Evolutionary conservation across 2,888 invertebrate genomes (phyloP).

Genomic region (Orgyia antiqua): DNA sequence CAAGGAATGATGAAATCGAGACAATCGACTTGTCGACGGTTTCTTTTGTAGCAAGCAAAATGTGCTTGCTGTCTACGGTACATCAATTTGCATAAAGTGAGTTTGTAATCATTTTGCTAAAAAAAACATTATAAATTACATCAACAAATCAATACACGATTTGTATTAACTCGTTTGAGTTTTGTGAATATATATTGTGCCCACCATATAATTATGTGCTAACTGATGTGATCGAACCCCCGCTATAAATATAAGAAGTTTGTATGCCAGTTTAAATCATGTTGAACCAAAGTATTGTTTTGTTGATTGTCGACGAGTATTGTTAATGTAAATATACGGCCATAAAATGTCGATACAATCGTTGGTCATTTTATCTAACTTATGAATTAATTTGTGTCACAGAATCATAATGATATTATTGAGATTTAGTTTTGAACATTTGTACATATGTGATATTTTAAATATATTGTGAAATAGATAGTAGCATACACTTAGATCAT

Average conservation of each 20-base stretch:
- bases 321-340: slow-evolving; percentile 4
- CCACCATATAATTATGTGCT: background rate
- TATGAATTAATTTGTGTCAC: slow-evolving; percentile 40
- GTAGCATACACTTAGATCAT: slow-evolving; percentile 50
- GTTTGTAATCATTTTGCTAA: too few species aligned
- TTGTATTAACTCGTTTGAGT: too few species aligned
- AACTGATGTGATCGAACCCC: background rate
- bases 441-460: slow-evolving; percentile 78
- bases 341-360: slow-evolving; percentile 16
- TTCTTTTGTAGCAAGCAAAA: too few species aligned
- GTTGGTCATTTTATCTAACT: slow-evolving; percentile 25
- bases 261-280: slow-evolving; percentile 3
- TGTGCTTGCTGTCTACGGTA: too few species aligned
- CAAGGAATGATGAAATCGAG: too few species aligned
- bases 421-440: slow-evolving; percentile 57
- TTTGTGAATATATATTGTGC: background rate
- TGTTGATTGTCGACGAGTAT: slow-evolving; percentile 18
- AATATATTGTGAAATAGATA: slow-evolving; percentile 69
- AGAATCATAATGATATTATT: slow-evolving; percentile 56
- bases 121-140: slow-evolving; percentile 5
- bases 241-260: slow-evolving; percentile 1
- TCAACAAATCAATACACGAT: slow-evolving; percentile 23
- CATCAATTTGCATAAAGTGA: too few species aligned
- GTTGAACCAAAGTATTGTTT: slow-evolving; percentile 16
- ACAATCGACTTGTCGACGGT: too few species aligned